Evolutionary conservation across 2,113 vertebrate genomes (phyloP).

Genomic region (Megalops atlanticus): DNA sequence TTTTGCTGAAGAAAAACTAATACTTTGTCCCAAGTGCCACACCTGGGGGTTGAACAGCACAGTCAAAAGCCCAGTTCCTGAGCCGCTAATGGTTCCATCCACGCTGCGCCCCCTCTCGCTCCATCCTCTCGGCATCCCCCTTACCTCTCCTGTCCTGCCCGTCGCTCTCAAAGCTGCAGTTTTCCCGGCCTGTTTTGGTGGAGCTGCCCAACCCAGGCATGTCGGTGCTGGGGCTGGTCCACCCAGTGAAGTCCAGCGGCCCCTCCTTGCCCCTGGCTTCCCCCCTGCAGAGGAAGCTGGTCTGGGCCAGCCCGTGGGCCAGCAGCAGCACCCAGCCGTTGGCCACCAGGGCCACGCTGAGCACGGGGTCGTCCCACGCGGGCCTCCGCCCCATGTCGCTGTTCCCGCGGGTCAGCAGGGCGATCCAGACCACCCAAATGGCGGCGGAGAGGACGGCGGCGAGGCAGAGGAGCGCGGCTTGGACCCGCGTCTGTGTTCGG

Average conservation of each 20-base stretch:
- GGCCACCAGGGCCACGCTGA: slow-evolving; percentile 78
- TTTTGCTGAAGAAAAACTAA: too few species aligned
- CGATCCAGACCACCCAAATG: slow-evolving; percentile 88
- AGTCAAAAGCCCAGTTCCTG: too few species aligned
- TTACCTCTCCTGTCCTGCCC: slow-evolving; percentile 55
- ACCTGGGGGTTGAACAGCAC: too few species aligned
- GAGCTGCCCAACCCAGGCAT: slow-evolving; percentile 43
- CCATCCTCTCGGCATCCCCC: not conserved
- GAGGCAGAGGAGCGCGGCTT: slow-evolving; percentile 71
- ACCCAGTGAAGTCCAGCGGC: slow-evolving; percentile 62
- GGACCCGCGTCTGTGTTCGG: slow-evolving; percentile 63
- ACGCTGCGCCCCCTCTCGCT: not conserved
- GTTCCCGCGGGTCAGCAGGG: slow-evolving; percentile 76
- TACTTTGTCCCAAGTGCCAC: too few species aligned
- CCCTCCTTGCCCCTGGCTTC: slow-evolving; percentile 46
- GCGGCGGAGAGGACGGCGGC: slow-evolving; percentile 74
- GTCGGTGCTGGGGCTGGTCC: slow-evolving; percentile 57
- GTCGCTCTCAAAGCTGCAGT: slow-evolving; percentile 65
- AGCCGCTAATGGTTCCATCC: too few species aligned
- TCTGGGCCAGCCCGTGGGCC: slow-evolving; percentile 75
- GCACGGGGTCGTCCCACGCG: slow-evolving; percentile 81
- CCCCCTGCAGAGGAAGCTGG: slow-evolving; percentile 70
- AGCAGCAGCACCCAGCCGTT: slow-evolving; percentile 87
- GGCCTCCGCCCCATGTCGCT: not conserved
- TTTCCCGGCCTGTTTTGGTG: slow-evolving; percentile 58